phyloP scores from a whole-genome alignment of 2,888 invertebrate genomes.

The Xestia ashworthii region DNA sequence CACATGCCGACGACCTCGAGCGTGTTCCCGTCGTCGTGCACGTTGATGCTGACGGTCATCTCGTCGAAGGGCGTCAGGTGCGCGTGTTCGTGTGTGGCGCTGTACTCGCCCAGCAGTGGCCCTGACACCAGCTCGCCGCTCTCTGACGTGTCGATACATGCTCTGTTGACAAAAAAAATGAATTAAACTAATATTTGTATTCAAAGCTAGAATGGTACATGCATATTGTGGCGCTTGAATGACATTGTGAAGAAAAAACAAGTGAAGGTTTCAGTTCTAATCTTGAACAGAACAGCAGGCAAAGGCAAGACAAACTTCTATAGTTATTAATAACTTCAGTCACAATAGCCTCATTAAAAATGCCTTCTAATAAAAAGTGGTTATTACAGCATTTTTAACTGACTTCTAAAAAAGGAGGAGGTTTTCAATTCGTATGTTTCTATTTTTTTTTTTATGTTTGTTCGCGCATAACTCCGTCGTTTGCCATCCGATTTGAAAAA shows the following conservation, averaged over 20 bases:
- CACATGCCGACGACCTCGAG: slow-evolving; percentile 98
- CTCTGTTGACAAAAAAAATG: slow-evolving; percentile 85
- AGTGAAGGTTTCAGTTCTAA: background rate
- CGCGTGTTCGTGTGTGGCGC: slow-evolving; percentile 94
- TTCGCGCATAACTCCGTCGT: no score
- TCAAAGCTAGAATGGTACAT: background rate
- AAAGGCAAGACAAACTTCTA: no score
- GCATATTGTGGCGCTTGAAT: background rate
- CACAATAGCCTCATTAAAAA: slow-evolving; percentile 22
- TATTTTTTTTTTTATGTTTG: no score
- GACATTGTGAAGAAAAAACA: background rate
- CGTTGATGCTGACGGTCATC: slow-evolving; percentile 97
- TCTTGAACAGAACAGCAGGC: background rate
- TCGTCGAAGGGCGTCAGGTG: slow-evolving; percentile 95
- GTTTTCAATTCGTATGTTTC: no score
- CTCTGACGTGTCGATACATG: slow-evolving; percentile 96
- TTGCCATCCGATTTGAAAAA: no score
- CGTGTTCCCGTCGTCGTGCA: slow-evolving; percentile 97
- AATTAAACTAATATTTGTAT: background rate
- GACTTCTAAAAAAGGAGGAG: no score
- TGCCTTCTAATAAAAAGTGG: slow-evolving; percentile 13
- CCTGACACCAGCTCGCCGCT: slow-evolving; percentile 95
- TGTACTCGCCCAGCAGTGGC: slow-evolving; percentile 95
- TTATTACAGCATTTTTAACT: background rate
- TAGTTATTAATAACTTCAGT: background rate